Conservation (phyloP, 2,888 invertebrate species). For the Abrostola tripartita region DNA sequence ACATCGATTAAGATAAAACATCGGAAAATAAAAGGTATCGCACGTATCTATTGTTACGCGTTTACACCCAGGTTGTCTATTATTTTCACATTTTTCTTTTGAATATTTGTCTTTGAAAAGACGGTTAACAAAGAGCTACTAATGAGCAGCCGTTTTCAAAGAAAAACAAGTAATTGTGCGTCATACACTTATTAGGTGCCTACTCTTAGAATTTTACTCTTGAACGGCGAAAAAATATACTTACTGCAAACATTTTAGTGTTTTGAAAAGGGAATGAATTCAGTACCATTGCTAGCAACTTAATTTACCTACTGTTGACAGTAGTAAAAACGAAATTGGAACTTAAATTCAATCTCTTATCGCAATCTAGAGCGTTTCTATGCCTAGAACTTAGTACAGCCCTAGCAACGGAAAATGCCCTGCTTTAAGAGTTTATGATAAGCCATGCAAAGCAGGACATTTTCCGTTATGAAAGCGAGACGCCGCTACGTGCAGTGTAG, state of each 20-base stretch:
- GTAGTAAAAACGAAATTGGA: slow-evolving; percentile 36
- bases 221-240: neutral
- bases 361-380: slow-evolving; percentile 22
- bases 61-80: neutral
- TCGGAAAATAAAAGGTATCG: neutral
- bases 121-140: neutral
- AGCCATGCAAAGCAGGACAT: too few species aligned
- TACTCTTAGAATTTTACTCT: neutral
- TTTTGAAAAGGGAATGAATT: too few species aligned
- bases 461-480: too few species aligned
- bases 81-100: neutral
- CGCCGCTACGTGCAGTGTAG: too few species aligned
- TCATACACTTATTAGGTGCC: neutral
- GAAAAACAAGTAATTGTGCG: neutral
- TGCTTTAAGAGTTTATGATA: too few species aligned
- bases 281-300: neutral
- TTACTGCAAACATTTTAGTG: too few species aligned
- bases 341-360: slow-evolving; percentile 44
- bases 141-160: neutral
- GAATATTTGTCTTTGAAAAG: neutral
- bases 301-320: slow-evolving; percentile 13
- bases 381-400: neutral
- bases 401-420: too few species aligned
- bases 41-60: neutral
- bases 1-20: neutral